Base-by-base conservation (phyloP, 2,797 vertebrate species). In the Erpetoichthys calabaricus region DNA sequence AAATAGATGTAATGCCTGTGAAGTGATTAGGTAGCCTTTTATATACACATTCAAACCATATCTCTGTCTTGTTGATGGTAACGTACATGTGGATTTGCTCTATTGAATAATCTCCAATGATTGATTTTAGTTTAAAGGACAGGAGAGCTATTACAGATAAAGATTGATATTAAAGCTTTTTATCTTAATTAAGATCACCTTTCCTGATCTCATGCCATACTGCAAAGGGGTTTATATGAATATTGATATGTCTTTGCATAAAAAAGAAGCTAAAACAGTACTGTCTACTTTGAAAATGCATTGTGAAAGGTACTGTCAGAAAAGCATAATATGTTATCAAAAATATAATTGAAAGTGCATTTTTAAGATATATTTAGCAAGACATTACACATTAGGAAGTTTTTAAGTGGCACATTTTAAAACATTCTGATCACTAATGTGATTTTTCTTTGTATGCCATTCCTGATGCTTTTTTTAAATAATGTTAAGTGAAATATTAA, bases 1-100 rank as follows among this genome's bases (percentile, higher is more conserved):
- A 51, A 25, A 54, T 54, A 54, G 41, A 54, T 54, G 44, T 54
- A 54, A 42, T 54, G 41, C 9, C 53, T 54, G 41, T 54, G 42
- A 25, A 6, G 41, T 7, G 53, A 54, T 54, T 7, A 54, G 41
- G 41, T 7, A 7, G 3, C 53, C 8, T 54, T 49, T 49, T 7
- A 49, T 7, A n/a, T 49, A 49, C 7, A n/a, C 7, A 49, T 49
- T 49, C 5, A 25, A 25, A 51, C 50, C 50, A 9, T 25, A 51
- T 51, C 8, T 25, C 41, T 3, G 41, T 3, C 41, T 25, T 25
- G 25, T 25, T 25, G 25, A 42, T 5, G 44, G 41, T 42, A 41
- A 54, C 7, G 53, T 54, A 54, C 53, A 3, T 6, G 53, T 42
- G 41, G 6, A 42, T 54, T 41, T 8, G 4, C 5, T 54, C 9